A percentile compares a stretch with the other conserved stretches of the same genome.
phyloP scores from a whole-genome alignment of 2,113 vertebrate genomes.

The Dromas ardeola region DNA sequence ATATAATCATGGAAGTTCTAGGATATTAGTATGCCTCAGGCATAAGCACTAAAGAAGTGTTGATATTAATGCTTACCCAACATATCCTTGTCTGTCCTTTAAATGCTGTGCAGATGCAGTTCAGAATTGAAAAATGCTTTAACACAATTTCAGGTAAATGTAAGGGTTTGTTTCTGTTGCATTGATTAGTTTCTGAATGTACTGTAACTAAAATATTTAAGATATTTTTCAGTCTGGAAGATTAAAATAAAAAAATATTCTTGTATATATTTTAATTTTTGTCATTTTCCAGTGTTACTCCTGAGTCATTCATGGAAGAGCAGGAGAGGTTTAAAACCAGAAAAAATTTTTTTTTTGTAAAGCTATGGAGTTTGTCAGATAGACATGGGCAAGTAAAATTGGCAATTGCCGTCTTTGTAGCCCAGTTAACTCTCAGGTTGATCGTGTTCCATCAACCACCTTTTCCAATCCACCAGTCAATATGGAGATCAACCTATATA shows the following conservation, averaged over 20 bases:
- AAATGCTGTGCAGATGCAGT: background rate
- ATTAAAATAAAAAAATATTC: background rate
- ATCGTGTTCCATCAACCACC: background rate
- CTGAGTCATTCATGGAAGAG: background rate
- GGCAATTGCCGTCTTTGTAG: background rate
- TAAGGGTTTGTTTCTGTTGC: background rate
- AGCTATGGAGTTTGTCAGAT: background rate
- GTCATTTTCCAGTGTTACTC: background rate
- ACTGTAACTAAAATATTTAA: background rate
- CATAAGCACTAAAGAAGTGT: constrained; percentile 3
- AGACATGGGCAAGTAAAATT: background rate
- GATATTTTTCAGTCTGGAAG: background rate
- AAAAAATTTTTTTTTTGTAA: background rate
- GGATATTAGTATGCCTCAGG: constrained; percentile 18
- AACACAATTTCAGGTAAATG: background rate
- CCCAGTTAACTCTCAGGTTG: background rate
- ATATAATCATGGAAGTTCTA: background rate
- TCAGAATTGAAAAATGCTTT: constrained; percentile 7
- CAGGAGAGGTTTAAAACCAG: background rate
- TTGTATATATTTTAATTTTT: background rate
- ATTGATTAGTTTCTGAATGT: background rate
- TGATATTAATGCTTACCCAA: constrained; percentile 7
- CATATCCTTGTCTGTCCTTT: constrained; percentile 29
- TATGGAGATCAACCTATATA: background rate
- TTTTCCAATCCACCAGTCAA: background rate